These are phyloP conservation scores for Galerucella calmariensis DNA, from an alignment of 2,888 invertebrate genomes.

Conservation along the genomic window DNA sequence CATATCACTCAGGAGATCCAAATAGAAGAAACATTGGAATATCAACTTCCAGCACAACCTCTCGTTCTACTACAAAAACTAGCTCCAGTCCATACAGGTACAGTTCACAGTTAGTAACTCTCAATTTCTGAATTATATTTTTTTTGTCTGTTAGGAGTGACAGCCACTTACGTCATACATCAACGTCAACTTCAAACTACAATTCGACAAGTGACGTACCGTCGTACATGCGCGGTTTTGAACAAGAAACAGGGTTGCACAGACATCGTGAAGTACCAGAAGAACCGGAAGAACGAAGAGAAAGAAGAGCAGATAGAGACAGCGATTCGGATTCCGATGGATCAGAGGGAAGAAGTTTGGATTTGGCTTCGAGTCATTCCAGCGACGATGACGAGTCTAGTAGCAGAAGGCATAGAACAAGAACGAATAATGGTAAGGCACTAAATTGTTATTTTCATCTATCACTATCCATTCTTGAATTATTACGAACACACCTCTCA, in stretches of 20 bases:
- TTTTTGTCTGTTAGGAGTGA: constrained; percentile 72
- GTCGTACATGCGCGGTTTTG: constrained; percentile 75
- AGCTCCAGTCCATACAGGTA: constrained; percentile 91
- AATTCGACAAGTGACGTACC: constrained; percentile 84
- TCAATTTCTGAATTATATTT: neutral
- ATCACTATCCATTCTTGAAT: too few relatives aligned
- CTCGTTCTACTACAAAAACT: constrained; percentile 93
- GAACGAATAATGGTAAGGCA: constrained; percentile 25
- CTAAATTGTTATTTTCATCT: neutral
- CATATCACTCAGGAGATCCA: constrained; percentile 79
- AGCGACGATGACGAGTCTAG: constrained; percentile 87
- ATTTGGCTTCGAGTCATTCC: constrained; percentile 94
- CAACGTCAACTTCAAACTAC: constrained; percentile 88
- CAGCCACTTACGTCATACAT: constrained; percentile 83
- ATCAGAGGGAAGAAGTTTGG: constrained; percentile 83
- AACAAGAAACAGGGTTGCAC: constrained; percentile 70
- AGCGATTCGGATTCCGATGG: constrained; percentile 84
- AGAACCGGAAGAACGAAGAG: constrained; percentile 58
- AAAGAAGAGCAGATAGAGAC: constrained; percentile 58
- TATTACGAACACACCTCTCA: too few relatives aligned
- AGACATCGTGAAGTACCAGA: constrained; percentile 68
- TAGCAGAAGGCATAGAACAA: constrained; percentile 61
- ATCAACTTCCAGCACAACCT: constrained; percentile 94
- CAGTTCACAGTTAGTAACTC: neutral
- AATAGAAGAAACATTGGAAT: constrained; percentile 86